phyloP scores from a whole-genome alignment of 1,140 invertebrate species.

The Antheraea pernyi region DNA sequence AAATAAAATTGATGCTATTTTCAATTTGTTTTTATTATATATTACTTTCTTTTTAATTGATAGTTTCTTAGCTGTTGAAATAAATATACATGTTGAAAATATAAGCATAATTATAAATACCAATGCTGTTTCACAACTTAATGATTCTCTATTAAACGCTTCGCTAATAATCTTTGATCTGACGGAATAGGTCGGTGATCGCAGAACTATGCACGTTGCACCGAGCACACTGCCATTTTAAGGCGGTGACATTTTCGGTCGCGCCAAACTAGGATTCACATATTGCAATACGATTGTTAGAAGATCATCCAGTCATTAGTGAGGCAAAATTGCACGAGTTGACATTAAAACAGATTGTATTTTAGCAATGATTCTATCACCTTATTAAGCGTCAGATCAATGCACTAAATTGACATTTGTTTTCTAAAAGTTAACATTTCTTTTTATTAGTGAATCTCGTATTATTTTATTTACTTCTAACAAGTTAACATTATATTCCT shows the following conservation, averaged over 20 bases:
- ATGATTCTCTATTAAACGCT: neutral
- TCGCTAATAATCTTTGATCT: neutral
- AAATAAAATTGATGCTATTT: too few relatives aligned
- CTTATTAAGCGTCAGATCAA: neutral
- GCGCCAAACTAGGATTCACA: neutral
- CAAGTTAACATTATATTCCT: too few relatives aligned
- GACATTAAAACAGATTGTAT: neutral
- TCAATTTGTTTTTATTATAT: too few relatives aligned
- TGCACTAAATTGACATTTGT: neutral
- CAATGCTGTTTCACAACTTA: too few relatives aligned
- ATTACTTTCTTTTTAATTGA: too few relatives aligned
- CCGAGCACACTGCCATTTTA: neutral
- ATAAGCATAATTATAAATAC: too few relatives aligned
- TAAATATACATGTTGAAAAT: too few relatives aligned
- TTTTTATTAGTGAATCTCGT: too few relatives aligned
- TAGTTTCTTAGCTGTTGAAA: too few relatives aligned
- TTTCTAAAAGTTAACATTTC: too few relatives aligned
- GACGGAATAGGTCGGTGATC: constrained; percentile 1
- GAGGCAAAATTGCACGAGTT: neutral
- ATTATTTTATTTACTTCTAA: too few relatives aligned
- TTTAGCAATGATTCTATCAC: neutral
- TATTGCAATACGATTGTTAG: neutral
- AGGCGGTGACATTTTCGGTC: neutral
- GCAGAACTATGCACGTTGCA: neutral
- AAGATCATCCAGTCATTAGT: neutral